These are phyloP conservation scores for Limanda limanda DNA, from an alignment of 2,113 vertebrate species.

Conservation along the genomic window DNA sequence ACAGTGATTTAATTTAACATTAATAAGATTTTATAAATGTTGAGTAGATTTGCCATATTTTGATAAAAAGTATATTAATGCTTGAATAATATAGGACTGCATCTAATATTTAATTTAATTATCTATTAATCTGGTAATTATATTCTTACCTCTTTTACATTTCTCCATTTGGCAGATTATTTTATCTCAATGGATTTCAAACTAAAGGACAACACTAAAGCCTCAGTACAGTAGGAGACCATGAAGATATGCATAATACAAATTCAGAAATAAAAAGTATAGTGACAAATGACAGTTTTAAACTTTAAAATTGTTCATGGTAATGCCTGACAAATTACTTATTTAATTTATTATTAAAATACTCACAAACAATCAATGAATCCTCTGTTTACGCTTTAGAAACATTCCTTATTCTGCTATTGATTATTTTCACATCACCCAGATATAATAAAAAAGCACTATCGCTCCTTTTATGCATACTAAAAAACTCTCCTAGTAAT, in stretches of 20 bases:
- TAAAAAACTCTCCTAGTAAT: conserved; percentile 11
- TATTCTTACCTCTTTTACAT: background rate
- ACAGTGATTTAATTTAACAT: too few species aligned
- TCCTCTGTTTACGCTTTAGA: background rate
- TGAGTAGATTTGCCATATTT: too few species aligned
- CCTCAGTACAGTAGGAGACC: background rate
- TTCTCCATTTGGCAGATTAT: background rate
- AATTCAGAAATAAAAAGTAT: too few species aligned
- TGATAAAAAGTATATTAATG: too few species aligned
- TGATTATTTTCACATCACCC: background rate
- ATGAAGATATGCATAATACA: background rate
- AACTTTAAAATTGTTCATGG: too few species aligned
- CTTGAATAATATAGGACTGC: too few species aligned
- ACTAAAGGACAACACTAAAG: background rate
- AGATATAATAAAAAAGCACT: conserved; percentile 12
- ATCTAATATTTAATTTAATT: too few species aligned
- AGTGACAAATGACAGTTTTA: too few species aligned
- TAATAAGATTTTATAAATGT: too few species aligned
- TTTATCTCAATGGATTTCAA: background rate
- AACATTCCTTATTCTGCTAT: background rate
- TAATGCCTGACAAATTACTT: too few species aligned
- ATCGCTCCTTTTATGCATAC: conserved; percentile 26
- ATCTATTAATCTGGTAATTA: too few species aligned
- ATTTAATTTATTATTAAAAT: too few species aligned
- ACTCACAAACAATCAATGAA: background rate